A percentile compares a stretch with the other conserved stretches of the same genome.
Conservation (phyloP, 2,888 invertebrate genomes). For the Leptothorax acervorum region DNA sequence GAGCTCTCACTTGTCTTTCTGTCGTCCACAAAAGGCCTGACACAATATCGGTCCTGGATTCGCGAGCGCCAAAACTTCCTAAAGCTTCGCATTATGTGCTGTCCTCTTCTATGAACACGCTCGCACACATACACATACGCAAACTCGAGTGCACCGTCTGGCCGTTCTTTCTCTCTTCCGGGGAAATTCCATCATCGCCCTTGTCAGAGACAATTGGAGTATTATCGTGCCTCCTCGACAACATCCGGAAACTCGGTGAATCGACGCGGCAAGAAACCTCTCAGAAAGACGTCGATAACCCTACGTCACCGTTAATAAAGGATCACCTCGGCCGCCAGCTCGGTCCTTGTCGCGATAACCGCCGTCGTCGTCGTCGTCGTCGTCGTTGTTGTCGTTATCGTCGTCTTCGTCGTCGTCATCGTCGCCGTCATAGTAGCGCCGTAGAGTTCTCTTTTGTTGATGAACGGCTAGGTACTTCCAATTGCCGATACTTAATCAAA, state of each 20-base stretch:
- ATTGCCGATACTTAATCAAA: conserved; percentile 74
- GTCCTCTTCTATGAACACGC: conserved; percentile 1
- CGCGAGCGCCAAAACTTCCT: conserved; percentile 39
- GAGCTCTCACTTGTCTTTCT: conserved; percentile 50
- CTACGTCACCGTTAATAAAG: conserved; percentile 69
- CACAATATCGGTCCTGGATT: conserved; percentile 42
- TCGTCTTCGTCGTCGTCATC: conserved; percentile 42
- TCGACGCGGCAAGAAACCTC: conserved; percentile 67
- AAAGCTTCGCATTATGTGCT: conserved; percentile 45
- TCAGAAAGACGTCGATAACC: conserved; percentile 65
- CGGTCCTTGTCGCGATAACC: conserved; percentile 44
- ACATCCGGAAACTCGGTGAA: conserved; percentile 60
- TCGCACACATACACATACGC: not conserved
- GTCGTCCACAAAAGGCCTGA: conserved; percentile 48
- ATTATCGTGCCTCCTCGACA: conserved; percentile 53
- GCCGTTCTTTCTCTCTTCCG: conserved; percentile 50
- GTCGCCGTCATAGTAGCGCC: conserved; percentile 53
- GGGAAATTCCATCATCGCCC: conserved; percentile 54
- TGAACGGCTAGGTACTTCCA: conserved; percentile 61
- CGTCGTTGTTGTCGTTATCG: conserved; percentile 32
- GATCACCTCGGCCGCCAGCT: conserved; percentile 48
- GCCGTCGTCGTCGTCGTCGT: conserved; percentile 44
- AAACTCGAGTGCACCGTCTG: conserved; percentile 46
- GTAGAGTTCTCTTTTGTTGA: conserved; percentile 65
- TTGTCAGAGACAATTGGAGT: conserved; percentile 56